phyloP scores from a whole-genome alignment of 1,140 invertebrate species.

The Drosophila melanica region DNA sequence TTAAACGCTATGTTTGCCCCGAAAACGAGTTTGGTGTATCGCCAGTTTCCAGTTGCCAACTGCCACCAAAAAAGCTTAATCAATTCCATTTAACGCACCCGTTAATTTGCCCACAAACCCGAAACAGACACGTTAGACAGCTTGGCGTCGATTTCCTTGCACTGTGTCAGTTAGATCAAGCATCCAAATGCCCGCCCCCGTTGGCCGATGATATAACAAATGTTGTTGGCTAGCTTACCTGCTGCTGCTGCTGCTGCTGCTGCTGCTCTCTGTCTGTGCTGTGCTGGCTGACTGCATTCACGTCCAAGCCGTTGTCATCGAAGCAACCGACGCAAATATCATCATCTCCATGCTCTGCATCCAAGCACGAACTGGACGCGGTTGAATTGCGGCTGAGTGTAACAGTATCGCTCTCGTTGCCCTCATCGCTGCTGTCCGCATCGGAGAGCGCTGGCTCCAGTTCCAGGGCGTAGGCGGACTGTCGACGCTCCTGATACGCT shows the following conservation, averaged over 20 bases:
- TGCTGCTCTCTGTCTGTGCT: constrained; percentile 34
- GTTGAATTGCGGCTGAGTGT: constrained; percentile 53
- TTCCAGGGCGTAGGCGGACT: constrained; percentile 62
- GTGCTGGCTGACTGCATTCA: constrained; percentile 13
- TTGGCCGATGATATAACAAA: constrained; percentile 25
- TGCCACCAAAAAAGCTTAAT: constrained; percentile 27
- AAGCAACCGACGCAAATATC: constrained; percentile 53
- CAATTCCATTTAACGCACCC: constrained; percentile 46
- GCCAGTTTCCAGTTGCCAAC: constrained; percentile 27
- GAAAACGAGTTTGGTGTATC: constrained; percentile 38
- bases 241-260: constrained; percentile 17
- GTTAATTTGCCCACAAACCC: constrained; percentile 40
- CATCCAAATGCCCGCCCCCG: constrained; percentile 14
- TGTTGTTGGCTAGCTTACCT: constrained; percentile 29
- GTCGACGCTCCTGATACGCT: constrained; percentile 35
- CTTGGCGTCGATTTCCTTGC: constrained; percentile 55
- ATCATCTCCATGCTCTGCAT: constrained; percentile 37
- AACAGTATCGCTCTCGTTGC: constrained; percentile 52
- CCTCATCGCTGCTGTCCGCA: constrained; percentile 58
- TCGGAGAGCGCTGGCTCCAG: constrained; percentile 70
- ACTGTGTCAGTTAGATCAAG: constrained; percentile 15
- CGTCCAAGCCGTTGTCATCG: constrained; percentile 22
- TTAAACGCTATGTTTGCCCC: not conserved
- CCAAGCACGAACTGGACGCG: constrained; percentile 53
- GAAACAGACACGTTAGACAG: constrained; percentile 55